phyloP scores from a whole-genome alignment of 2,113 vertebrate genomes.

The Origma solitaria region DNA sequence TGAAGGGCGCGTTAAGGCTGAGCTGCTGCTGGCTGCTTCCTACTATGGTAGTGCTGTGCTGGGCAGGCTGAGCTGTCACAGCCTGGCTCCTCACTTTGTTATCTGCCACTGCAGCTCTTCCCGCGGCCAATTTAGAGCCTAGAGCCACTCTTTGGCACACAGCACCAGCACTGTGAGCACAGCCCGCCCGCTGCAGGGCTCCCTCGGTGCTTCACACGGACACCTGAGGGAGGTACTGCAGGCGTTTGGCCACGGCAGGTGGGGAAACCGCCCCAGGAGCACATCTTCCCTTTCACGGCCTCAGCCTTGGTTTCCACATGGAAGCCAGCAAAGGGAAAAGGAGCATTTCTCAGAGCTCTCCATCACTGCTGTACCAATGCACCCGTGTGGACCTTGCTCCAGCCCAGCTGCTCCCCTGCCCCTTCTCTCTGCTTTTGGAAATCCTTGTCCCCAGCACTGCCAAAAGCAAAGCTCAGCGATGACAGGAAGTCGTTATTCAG shows the following conservation, averaged over 20 bases:
- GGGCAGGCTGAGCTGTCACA: neutral
- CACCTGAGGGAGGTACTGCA: neutral
- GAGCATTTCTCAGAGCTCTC: neutral
- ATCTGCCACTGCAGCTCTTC: neutral
- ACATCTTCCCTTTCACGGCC: neutral
- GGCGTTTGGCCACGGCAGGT: neutral
- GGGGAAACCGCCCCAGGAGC: fast-evolving
- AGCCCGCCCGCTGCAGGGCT: neutral
- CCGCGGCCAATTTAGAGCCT: neutral
- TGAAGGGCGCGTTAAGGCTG: neutral
- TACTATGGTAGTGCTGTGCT: constrained; percentile 15
- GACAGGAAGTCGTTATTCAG: neutral
- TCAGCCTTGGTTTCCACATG: no score
- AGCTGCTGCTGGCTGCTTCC: neutral
- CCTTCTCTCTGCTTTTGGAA: neutral
- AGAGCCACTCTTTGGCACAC: neutral
- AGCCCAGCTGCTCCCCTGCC: neutral
- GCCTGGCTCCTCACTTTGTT: fast-evolving
- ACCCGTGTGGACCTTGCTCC: neutral
- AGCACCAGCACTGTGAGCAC: fast-evolving
- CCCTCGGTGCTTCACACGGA: fast-evolving
- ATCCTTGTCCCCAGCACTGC: neutral
- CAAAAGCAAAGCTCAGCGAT: fast-evolving
- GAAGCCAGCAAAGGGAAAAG: neutral
- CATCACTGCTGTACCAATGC: fast-evolving